phyloP scores from a whole-genome alignment of 1,140 invertebrate genomes.

The Orchesella cincta region DNA sequence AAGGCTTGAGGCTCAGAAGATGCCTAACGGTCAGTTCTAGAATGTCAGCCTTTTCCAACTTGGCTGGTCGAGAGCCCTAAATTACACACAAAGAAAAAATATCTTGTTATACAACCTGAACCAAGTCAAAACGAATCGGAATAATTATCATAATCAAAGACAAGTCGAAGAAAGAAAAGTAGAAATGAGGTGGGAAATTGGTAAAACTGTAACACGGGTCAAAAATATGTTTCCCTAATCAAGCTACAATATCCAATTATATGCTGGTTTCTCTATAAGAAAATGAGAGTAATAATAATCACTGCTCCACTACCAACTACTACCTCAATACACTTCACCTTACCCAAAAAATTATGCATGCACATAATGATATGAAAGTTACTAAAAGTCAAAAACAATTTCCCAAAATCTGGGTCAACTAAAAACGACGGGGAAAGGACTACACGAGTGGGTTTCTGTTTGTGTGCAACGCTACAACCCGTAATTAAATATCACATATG shows the following conservation, averaged over 20 bases:
- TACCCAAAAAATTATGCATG: not conserved
- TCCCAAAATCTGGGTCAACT: not conserved
- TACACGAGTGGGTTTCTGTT: not conserved
- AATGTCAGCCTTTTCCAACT: constrained; percentile 95
- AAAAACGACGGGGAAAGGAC: not conserved
- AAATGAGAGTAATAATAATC: not conserved
- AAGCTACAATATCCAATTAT: too few species aligned
- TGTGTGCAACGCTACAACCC: not conserved
- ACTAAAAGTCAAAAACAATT: not conserved
- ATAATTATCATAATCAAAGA: not conserved
- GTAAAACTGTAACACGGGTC: constrained; percentile 7
- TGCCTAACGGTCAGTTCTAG: constrained; percentile 95
- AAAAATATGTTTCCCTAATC: too few species aligned
- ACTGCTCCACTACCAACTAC: not conserved
- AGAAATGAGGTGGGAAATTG: constrained; percentile 33
- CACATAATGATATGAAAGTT: not conserved
- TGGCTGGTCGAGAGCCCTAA: constrained; percentile 58
- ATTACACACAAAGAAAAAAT: not conserved
- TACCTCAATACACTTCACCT: not conserved
- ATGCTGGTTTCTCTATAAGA: too few species aligned
- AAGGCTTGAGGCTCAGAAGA: constrained; percentile 71
- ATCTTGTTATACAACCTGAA: not conserved
- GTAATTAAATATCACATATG: not conserved
- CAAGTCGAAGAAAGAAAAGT: constrained; percentile 3
- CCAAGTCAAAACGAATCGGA: not conserved